These are phyloP conservation scores for Prietella phreatophila DNA, from an alignment of 2,113 vertebrate genomes.

Conservation along the genomic window DNA sequence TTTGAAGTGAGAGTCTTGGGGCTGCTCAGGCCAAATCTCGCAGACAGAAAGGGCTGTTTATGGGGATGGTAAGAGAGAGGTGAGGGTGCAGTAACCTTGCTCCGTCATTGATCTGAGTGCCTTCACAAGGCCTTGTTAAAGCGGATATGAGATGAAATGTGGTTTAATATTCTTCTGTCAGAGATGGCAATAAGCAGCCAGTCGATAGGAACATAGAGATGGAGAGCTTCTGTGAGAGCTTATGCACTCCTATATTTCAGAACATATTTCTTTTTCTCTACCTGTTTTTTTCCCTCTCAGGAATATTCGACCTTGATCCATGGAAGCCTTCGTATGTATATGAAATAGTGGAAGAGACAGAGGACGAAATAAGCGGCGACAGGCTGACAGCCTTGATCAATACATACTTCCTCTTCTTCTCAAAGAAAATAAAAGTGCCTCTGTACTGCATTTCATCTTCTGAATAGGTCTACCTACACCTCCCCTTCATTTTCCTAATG, in stretches of 20 bases:
- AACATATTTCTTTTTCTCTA: neutral
- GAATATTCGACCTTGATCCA: slow-evolving; percentile 40
- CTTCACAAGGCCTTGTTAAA: slow-evolving; percentile 42
- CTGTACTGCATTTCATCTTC: slow-evolving; percentile 19
- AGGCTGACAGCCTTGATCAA: slow-evolving; percentile 34
- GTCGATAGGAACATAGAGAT: slow-evolving; percentile 21
- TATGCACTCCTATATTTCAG: slow-evolving; percentile 18
- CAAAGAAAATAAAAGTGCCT: slow-evolving; percentile 29
- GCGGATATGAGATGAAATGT: slow-evolving; percentile 41
- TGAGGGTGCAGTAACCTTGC: slow-evolving; percentile 34
- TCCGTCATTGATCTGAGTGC: slow-evolving; percentile 39
- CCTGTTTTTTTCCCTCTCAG: neutral
- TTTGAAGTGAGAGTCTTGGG: slow-evolving; percentile 11
- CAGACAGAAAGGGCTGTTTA: slow-evolving; percentile 13
- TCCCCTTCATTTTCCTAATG: slow-evolving; percentile 24
- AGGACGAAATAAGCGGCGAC: slow-evolving; percentile 14
- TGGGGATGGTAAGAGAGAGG: neutral
- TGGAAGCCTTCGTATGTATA: neutral
- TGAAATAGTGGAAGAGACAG: neutral
- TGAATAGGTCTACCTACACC: neutral
- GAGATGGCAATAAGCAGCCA: slow-evolving; percentile 29
- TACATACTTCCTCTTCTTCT: slow-evolving; percentile 30
- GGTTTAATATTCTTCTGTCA: slow-evolving; percentile 46
- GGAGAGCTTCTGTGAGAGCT: neutral
- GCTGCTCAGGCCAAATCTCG: neutral